Evolutionary conservation across 2,888 invertebrate genomes (phyloP).

Genomic region (Dascillus cervinus): DNA sequence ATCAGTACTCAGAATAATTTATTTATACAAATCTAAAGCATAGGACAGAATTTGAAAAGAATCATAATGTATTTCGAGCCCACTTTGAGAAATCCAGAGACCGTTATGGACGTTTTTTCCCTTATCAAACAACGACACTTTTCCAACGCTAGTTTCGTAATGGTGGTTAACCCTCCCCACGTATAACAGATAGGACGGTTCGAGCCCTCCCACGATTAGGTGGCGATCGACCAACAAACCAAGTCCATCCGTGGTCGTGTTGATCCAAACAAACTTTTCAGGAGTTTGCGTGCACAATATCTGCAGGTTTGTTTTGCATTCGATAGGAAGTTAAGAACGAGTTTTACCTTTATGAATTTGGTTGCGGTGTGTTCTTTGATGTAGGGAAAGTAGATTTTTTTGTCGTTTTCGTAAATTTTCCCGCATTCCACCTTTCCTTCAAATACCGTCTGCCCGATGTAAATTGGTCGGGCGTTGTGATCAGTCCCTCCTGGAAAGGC

Average conservation of each 20-base stretch:
- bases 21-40: too few species aligned
- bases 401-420: constrained; percentile 4
- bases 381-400: constrained; percentile 5
- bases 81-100: too few species aligned
- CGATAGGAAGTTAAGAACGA: too few species aligned
- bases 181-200: constrained; percentile 1
- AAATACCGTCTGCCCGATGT: constrained; percentile 10
- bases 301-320: neutral
- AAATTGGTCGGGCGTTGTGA: constrained; percentile 8
- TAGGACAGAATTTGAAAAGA: too few species aligned
- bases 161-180: constrained; percentile 4
- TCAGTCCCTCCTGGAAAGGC: constrained; percentile 9
- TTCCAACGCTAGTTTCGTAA: constrained; percentile 3
- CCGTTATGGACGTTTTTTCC: neutral
- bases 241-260: neutral
- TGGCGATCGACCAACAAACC: neutral
- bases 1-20: too few species aligned
- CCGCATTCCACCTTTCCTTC: constrained; percentile 1
- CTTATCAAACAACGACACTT: too few species aligned
- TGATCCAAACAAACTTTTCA: constrained; percentile 3
- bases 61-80: too few species aligned
- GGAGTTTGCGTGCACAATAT: constrained; percentile 4
- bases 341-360: constrained; percentile 4
- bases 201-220: constrained; percentile 1
- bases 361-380: too few species aligned